Evolutionary conservation across 2,113 vertebrate species (phyloP).

Genomic region (Myiopsitta monachus): DNA sequence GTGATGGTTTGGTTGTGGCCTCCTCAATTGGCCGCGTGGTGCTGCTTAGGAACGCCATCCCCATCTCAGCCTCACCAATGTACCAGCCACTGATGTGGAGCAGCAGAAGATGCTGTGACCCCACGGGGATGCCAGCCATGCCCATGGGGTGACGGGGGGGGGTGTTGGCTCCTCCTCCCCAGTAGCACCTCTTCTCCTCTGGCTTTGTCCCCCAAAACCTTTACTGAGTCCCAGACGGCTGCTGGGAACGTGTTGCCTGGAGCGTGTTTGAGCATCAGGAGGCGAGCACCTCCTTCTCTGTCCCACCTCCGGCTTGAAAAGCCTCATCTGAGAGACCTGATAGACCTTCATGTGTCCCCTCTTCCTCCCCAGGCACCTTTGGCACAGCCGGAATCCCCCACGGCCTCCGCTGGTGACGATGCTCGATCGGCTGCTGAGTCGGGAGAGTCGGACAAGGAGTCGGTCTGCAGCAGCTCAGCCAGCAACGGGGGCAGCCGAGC

Average conservation of each 20-base stretch:
- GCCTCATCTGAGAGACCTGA: rapidly evolving
- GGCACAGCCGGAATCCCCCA: conserved; percentile 94
- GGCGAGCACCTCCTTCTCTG: rapidly evolving
- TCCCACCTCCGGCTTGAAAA: neutral
- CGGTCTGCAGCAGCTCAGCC: conserved; percentile 91
- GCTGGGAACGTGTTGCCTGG: rapidly evolving
- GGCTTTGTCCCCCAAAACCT: neutral
- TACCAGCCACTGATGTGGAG: neutral
- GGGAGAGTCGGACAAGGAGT: conserved; percentile 95
- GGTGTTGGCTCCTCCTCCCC: neutral
- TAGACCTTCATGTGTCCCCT: neutral
- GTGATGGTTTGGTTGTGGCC: neutral
- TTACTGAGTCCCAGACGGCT: neutral
- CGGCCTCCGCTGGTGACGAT: conserved; percentile 89
- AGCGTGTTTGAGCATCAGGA: rapidly evolving
- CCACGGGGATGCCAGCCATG: neutral
- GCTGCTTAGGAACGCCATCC: neutral
- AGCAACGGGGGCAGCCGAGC: conserved; percentile 78
- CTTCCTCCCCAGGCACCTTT: conserved; percentile 81
- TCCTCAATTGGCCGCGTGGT: neutral
- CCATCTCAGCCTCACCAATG: neutral
- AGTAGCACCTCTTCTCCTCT: neutral
- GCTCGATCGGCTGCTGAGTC: conserved; percentile 88
- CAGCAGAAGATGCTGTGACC: neutral
- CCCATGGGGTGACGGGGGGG: neutral